Evolutionary conservation across 1,140 invertebrate species (phyloP), one percentile per base, ranked within the genome.

Genomic region (Drosophila dunni): DNA sequence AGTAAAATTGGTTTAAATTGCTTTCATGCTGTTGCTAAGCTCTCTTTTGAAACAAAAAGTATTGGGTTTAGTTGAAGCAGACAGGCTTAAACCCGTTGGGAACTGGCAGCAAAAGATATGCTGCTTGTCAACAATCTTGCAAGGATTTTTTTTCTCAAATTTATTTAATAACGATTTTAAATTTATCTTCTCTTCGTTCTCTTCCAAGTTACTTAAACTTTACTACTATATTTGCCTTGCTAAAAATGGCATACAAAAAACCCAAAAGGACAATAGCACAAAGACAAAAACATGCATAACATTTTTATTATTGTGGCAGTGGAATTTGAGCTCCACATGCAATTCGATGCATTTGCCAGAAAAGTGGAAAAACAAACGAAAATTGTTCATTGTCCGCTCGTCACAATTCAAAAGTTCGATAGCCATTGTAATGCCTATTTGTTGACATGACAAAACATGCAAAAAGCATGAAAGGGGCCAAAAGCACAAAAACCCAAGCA

Each of bases 381-480:
- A 42, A 20, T 7, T 29, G 8, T 44, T 33, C 20, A 44, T 58
- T 44, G 56, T 58, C 40, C 44, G 13, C 10, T 44, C 13, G 15
- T 34, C 53, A 15, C 38, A 8, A 33, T 42, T 44, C 13, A 54
- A 38, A 63, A 29, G 45, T 24, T 48, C 58, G 33, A 62, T 50
- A 4, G 53, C 44, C 15, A 58, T 67, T 48, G 53, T 67, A 67
- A 67, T 67, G 36, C 48, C 61, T 46, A 64, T 64, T 64, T 50
- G 61, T 33, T 48, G 24, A 53, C 56, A 61, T 56, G 53, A 60
- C 66, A 34, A 24, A 69, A 36, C 10, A 69, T 33, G 40, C 11
- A 56, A 33, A 36, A 7, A 29, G 24, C 40, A 7, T 33, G 7
- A 17, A 17, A 15, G 17, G 46, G 20, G 10, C 6, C 4, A 29